A percentile compares a stretch with the other conserved stretches of the same genome.
Conservation (phyloP, 2,888 invertebrate genomes). For the Ceramica pisi region DNA sequence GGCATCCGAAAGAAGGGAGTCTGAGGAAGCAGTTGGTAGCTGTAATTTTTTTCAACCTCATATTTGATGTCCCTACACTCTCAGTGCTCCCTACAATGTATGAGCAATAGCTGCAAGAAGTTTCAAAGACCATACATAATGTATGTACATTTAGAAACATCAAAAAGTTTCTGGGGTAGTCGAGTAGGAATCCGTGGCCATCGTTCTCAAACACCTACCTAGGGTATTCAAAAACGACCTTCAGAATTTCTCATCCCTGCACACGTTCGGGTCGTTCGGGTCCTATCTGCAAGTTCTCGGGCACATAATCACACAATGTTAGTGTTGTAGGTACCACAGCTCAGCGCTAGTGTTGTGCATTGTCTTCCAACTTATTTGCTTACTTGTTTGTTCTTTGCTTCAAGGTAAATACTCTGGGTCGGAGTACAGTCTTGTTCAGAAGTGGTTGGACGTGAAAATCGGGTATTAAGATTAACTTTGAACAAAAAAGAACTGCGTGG, state of each 20-base stretch:
- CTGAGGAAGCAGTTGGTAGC: no score
- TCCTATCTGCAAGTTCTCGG: conserved; percentile 39
- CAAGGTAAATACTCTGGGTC: conserved; percentile 52
- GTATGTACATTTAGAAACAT: no score
- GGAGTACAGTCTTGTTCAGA: conserved; percentile 34
- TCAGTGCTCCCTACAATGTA: no score
- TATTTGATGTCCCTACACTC: no score
- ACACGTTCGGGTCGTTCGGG: conserved; percentile 4
- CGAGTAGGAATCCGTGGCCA: not conserved
- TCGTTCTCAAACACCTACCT: not conserved
- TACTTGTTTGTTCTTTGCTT: conserved; percentile 48
- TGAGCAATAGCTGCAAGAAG: no score
- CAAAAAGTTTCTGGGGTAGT: no score
- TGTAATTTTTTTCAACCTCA: no score
- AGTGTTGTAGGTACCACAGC: conserved; percentile 45
- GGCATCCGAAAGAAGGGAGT: no score
- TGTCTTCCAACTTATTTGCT: conserved; percentile 61
- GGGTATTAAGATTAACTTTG: not conserved
- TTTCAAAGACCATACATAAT: no score
- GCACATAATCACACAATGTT: conserved; percentile 38
- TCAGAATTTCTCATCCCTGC: not conserved
- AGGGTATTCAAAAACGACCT: not conserved
- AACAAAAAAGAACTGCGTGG: not conserved
- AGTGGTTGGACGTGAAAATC: not conserved
- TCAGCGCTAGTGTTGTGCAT: conserved; percentile 48